Evolutionary conservation across 2,113 vertebrate species (phyloP), one percentile per base, ranked within the genome.

Genomic region (Maylandia zebra): DNA sequence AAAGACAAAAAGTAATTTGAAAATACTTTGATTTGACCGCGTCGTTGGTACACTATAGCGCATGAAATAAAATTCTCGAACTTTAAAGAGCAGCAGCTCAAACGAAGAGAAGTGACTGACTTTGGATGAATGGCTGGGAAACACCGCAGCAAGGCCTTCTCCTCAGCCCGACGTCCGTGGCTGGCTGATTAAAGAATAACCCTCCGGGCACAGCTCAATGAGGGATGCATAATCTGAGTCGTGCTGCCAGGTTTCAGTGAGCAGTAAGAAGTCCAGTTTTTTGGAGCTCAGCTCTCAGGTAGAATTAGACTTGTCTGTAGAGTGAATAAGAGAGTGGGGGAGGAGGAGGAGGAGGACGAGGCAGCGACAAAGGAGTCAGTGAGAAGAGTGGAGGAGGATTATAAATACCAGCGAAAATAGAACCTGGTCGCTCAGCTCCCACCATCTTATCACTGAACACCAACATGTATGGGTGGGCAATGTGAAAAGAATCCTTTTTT

Each of bases 341-440:
- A 38, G 36, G 36, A 38, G 36, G 36, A 36, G 41, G 84, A 56
- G 52, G 43, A 86, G 86, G 85, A 88, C 13, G 84, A 81, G 85
- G 86, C 22, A n/a, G 52, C 8, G 56, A 82, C 74, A 86, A 86
- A 85, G 76, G 59, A 81, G 76, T 55, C 69, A 55, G 74, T 59
- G 86, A 83, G 61, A 91, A 76, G 48, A 86, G 88, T 81, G 88
- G 86, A 85, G 84, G 87, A 89, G 83, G 92, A 92, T 92, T 92
- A 87, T 89, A 91, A 95, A 95, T 93, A 95, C 78, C 78, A 84
- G 81, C 34, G 66, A 59, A 83, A 71, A 83, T 59, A 83, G 83
- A 90, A 81, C 84, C 76, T 91, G 87, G 64, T 81, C 14, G 2
- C 59, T 82, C 86, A 89, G 76, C 86, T 85, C 81, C 84, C 89